Percentiles rank a stretch among this genome's conserved stretches.
These are phyloP conservation scores for Ataeniobius toweri DNA, from an alignment of 2,797 vertebrate genomes.

Conservation along the genomic window DNA sequence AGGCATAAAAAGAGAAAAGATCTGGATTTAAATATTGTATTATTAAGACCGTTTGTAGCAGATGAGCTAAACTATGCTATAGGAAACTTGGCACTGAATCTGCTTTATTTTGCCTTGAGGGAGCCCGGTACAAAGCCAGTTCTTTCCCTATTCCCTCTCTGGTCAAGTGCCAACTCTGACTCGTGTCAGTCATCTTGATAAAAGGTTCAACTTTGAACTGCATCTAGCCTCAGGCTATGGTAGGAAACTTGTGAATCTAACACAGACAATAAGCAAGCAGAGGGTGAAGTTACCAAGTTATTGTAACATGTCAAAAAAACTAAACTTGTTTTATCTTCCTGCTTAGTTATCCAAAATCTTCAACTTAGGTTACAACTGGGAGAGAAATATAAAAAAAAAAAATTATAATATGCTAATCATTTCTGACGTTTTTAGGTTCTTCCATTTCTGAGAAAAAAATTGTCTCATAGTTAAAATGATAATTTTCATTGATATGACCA, in stretches of 20 bases:
- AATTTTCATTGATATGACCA: conserved; percentile 40
- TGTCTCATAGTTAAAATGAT: conserved; percentile 14
- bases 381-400: neutral
- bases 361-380: conserved; percentile 7
- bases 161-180: conserved; percentile 25
- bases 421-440: neutral
- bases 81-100: neutral
- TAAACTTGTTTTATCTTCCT: neutral
- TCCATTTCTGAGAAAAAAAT: neutral
- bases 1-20: no score
- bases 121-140: neutral
- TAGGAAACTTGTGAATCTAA: conserved; percentile 22
- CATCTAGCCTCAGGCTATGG: conserved; percentile 38
- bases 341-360: neutral
- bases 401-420: neutral
- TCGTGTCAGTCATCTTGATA: conserved; percentile 45
- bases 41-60: neutral
- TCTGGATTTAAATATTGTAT: neutral
- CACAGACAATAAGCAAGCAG: neutral
- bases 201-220: conserved; percentile 26
- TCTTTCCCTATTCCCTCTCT: conserved; percentile 7
- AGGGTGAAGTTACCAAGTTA: neutral
- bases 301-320: neutral
- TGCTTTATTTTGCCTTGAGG: conserved; percentile 17
- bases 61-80: no score